Conservation (phyloP, 2,888 invertebrate species). For the Eupithecia dodoneata region DNA sequence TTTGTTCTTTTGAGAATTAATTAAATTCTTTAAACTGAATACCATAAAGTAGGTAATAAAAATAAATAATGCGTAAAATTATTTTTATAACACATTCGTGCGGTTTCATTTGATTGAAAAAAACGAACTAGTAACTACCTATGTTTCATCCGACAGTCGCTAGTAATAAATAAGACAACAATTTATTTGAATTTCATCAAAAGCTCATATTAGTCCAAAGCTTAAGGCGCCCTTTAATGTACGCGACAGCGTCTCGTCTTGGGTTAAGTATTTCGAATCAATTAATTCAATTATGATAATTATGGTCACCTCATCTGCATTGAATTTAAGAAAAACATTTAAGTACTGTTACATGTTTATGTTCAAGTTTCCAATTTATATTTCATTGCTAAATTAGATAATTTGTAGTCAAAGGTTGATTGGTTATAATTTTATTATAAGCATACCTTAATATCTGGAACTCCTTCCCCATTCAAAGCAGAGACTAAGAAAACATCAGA, state of each 20-base stretch:
- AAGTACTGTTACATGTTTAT: too few relatives aligned
- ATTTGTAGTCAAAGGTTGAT: neutral
- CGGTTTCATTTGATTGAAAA: neutral
- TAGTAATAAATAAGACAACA: neutral
- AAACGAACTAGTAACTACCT: neutral
- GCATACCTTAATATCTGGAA: conserved; percentile 87
- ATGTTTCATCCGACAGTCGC: neutral
- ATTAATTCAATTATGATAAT: neutral
- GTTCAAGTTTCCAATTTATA: too few relatives aligned
- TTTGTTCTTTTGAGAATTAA: too few relatives aligned
- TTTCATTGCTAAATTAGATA: too few relatives aligned
- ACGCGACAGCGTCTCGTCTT: neutral
- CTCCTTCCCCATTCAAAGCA: conserved; percentile 90
- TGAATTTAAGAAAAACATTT: too few relatives aligned
- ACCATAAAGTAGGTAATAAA: too few relatives aligned
- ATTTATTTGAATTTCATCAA: neutral
- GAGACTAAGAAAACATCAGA: conserved; percentile 96
- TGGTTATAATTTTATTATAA: too few relatives aligned
- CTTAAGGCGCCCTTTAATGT: too few relatives aligned
- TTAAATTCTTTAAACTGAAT: too few relatives aligned
- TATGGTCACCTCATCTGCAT: too few relatives aligned
- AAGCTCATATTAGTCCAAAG: neutral
- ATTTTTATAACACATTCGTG: too few relatives aligned
- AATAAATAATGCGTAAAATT: too few relatives aligned
- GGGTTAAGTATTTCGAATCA: neutral